Base-by-base conservation (phyloP, 23 tunicate genomes). In the Ascidia mentula region DNA sequence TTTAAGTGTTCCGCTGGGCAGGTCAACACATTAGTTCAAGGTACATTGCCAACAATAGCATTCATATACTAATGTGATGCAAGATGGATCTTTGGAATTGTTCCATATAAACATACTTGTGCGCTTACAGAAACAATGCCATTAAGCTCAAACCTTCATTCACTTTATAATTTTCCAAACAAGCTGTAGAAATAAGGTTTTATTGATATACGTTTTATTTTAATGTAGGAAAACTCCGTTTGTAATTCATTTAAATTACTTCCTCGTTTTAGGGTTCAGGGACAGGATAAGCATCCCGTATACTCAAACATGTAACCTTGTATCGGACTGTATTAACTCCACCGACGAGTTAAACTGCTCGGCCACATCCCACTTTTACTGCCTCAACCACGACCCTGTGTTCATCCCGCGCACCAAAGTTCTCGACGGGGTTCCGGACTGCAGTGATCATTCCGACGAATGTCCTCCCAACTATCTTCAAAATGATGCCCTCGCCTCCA, bases 381-480 rank as follows among this genome's bases (percentile, higher is more conserved):
- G 85, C 69, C 32, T 1, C 32, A 72, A 45, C 32, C 61, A 80
- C 2, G 40, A 40, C 15, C 78, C 85, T 40, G 28, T 38, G 28
- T 82, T 72, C 28, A 39, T 82, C 18, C 40, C 69, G 1, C 30
- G 61, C 31, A n/a, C 32, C 37, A 82, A 82, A 33, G 69, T 72
- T 18, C 39, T 42, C 17, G 69, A 82, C 69, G 78, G 85, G 2
- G 40, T 34, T 2, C 18, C 26, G 2, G 85, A 82, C 78, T 82
- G 85, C 69, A 42, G 45, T 18, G 85, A 82, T 31, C 20, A 18
- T 4, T 72, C 69, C n/a, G 85, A 82, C 40, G 85, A 82, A 45
- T 72, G 78, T 45, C 69, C 78, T n/a, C 38, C 75, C 2, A 34
- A 37, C 38, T 61, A 30, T 69, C 34, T 37, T 22, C 32, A 40